These are phyloP conservation scores for Bombus terrestris DNA, from an alignment of 1,140 invertebrate genomes.

Conservation along the genomic window DNA sequence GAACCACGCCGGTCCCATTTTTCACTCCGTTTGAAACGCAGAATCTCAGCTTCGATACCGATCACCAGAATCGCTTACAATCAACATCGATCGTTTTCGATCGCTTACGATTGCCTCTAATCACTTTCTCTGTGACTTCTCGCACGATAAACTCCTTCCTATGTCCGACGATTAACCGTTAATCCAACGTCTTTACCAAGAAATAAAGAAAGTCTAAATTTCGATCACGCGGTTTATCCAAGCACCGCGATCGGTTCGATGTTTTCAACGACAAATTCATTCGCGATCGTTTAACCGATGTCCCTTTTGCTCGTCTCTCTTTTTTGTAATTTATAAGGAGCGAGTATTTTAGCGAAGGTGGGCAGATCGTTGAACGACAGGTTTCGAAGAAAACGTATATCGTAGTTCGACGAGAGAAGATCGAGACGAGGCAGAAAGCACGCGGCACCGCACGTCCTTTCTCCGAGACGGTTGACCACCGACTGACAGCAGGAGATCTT, in stretches of 20 bases:
- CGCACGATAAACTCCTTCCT: neutral
- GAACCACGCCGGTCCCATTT: neutral
- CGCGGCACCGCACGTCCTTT: constrained; percentile 69
- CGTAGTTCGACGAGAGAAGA: neutral
- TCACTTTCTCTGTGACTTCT: no score
- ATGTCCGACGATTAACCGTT: no score
- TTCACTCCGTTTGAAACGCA: neutral
- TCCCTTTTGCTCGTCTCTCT: neutral
- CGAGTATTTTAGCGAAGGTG: neutral
- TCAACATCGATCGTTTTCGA: no score
- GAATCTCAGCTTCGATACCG: no score
- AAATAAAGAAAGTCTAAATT: neutral
- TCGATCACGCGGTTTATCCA: neutral
- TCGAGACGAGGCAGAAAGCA: constrained; percentile 36
- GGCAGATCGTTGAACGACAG: neutral
- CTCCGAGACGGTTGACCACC: constrained; percentile 78
- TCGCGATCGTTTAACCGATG: neutral
- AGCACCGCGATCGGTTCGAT: neutral
- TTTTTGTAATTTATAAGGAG: neutral
- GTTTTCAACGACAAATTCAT: neutral
- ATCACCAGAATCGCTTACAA: no score
- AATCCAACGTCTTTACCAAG: neutral
- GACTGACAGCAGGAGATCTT: constrained; percentile 78
- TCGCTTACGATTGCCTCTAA: no score
- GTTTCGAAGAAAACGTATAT: no score